Conservation (phyloP, 30 jellyfish, hydroid and myxozoan species). For the Aurelia aurita complex sp. Pacific region DNA sequence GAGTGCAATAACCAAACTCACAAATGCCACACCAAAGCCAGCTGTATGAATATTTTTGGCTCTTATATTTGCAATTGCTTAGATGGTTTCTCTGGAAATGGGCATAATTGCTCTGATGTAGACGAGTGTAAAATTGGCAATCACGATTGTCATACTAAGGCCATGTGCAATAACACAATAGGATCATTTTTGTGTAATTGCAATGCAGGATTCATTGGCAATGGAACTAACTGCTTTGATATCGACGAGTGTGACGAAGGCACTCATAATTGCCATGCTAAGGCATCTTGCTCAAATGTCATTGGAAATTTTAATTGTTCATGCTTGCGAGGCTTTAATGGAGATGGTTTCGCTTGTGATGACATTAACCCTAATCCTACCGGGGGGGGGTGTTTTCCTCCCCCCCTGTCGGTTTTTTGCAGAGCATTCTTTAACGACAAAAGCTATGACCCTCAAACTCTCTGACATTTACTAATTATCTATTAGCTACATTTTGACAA, state of each 20-base stretch:
- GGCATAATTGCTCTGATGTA: constrained; percentile 36
- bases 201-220: constrained; percentile 62
- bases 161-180: constrained; percentile 17
- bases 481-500: too few relatives aligned
- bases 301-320: constrained; percentile 51
- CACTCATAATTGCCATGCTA: constrained; percentile 32
- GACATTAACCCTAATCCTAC: too few relatives aligned
- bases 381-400: too few relatives aligned
- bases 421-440: too few relatives aligned
- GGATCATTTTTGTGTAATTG: constrained; percentile 58
- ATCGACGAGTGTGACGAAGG: constrained; percentile 53
- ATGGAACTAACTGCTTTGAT: constrained; percentile 57
- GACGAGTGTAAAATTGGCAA: constrained; percentile 33
- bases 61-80: constrained; percentile 39
- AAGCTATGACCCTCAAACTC: too few relatives aligned
- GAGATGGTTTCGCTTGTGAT: constrained; percentile 56
- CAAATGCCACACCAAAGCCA: constrained; percentile 20
- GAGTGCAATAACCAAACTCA: constrained; percentile 24
- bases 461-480: too few relatives aligned
- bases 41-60: constrained; percentile 26
- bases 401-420: too few relatives aligned
- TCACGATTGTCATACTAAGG: constrained; percentile 39
- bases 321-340: constrained; percentile 55
- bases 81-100: constrained; percentile 41
- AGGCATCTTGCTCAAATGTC: constrained; percentile 53